Evolutionary conservation across 2,113 vertebrate genomes (phyloP), one percentile per base, ranked within the genome.

Genomic region (Chlamydotis undulata): DNA sequence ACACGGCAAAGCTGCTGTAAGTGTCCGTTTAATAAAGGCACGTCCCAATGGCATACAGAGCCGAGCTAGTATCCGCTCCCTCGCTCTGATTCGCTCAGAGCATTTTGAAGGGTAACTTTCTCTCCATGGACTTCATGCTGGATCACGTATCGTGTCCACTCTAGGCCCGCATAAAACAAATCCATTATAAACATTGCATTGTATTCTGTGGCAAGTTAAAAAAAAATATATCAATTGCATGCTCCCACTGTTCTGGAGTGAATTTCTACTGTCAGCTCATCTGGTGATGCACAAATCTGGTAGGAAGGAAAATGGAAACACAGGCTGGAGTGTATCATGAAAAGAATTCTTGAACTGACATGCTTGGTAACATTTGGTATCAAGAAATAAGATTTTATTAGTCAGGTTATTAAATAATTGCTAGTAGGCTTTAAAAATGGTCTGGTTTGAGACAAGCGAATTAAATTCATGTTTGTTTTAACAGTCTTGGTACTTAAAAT

Each of bases 181-280:
- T 76, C 79, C 45, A 92, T 50, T 88, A 77, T 53, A 92, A 94
- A 94, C 83, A 83, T 83, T 65, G 75, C 71, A 69, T 93, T 86
- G 49, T 94, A 47, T 84, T 35, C 84, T 25, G 23, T 82, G 61
- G 53, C 50, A 65, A 90, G 39, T 77, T 93, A 50, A 96, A 83
- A 18, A 37, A 49, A 43, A 49, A 83, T 91, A 83, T 91, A 76
- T 90, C 55, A 61, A 2, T 79, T 53, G 59, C 1, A 2, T 77
- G 12, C 57, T 85, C 45, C 49, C 35, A 19, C 49, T 77, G 45
- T 79, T 83, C 55, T 41, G 82, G 45, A 65, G n/a, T 77, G 83
- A 80, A 83, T 80, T 77, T 92, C 50, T 77, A 31, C 31, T 23
- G 71, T 88, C 75, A 80, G 86, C 47, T 93, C 26, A 33, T 59